Base-by-base conservation (phyloP, 2,888 invertebrate genomes). In the Athripsodes cinereus region DNA sequence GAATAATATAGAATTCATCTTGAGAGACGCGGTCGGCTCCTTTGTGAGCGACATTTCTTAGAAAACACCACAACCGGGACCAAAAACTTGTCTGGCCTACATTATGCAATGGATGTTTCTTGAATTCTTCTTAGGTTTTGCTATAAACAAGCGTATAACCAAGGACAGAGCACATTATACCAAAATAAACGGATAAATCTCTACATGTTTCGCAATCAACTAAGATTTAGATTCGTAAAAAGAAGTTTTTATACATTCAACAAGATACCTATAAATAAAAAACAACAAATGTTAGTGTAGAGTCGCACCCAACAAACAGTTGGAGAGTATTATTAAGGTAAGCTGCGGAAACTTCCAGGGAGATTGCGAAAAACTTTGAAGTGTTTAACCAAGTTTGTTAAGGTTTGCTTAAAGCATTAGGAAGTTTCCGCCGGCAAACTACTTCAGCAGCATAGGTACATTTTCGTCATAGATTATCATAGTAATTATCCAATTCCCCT, bases 41-140 rank as follows among this genome's bases (percentile, higher is more conserved):
- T 40, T 40, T 40, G 40, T 40, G 13, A 40, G 40, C 40, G 40
- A 40, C 40, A 40, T 40, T 40, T 40, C 40, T 16, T 13, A 40
- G 40, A 40, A 40, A 40, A 31, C 31, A 31, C 40, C 40, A 16
- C 40, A 40, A 13, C 40, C 13, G 40, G 40, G 40, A 40, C 40
- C 40, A 40, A 40, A 40, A 40, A 40, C 40, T 40, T 40, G 40
- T 40, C 40, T 40, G 40, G 40, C 13, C 40, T 40, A 40, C 40
- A 40, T 40, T 40, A 40, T 40, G 40, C 13, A 13, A 40, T 16
- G 40, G 16, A 40, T 8, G 40, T 40, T 40, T 40, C 8, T 40
- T 16, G 2, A 8, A 8, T 16, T 40, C 16, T 5, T 40, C 31
- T 16, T 40, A 26, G 26, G 26, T 3, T 10, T 26, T 3, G 26